Base-by-base conservation (phyloP, 2,113 vertebrate species). In the Neotoma lepida region DNA sequence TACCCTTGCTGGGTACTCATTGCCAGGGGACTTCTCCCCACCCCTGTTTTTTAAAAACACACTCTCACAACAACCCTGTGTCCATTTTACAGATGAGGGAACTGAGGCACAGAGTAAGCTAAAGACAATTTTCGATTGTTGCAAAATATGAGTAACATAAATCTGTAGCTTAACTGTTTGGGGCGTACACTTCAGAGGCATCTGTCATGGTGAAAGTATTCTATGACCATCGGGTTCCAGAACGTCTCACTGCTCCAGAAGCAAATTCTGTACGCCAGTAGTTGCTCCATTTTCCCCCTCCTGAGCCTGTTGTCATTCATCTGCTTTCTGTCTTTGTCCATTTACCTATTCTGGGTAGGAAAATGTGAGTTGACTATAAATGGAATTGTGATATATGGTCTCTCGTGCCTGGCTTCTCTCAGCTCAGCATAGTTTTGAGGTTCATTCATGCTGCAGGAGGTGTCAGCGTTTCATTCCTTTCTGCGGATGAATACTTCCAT, bases 11-110 rank as follows among this genome's bases (percentile, higher is more conserved):
- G 24, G 56, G n/a, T 26, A 30, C 41, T 88, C 22, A 26, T 28
- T 14, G 33, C 58, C 49, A 66, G 85, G 46, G 13, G 20, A 41
- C 64, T 68, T 63, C 20, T 14, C 9, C 24, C 17, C 22, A 0
- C 17, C 30, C 1, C 26, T 13, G 0, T 13, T 44, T 56, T 56
- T 39, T 13, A 80, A 71, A 49, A 68, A 86, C 13, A 5, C 9
- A 80, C 49, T 87, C n/a, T 90, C 14, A 44, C 13, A 88, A 61
- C 18, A 85, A 14, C n/a, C 28, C 4, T 89, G 3, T 56, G 51
- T 91, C 63, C 56, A 51, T 93, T 91, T 87, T 93, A 54, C 39
- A 95, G 77, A 77, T 73, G 74, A 58, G 63, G 74, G 93, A 89
- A 91, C 84, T 26, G 88, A 92, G 77, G 49, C 49, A 73, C 68